These are phyloP conservation scores for Pasiphila rectangulata DNA, from an alignment of 2,888 invertebrate genomes.

Conservation along the genomic window DNA sequence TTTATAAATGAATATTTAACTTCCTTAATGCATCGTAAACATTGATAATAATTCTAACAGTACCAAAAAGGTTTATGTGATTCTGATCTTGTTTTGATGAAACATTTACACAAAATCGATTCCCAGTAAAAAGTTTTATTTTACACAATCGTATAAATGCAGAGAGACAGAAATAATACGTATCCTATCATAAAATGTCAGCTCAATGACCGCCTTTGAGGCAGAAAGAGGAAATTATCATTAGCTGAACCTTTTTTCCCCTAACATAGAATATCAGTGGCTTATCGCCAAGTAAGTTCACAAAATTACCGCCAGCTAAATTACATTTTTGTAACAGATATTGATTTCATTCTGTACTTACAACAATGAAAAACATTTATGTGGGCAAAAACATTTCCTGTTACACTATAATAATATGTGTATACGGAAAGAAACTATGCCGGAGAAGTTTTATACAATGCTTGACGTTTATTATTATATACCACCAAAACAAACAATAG, in stretches of 20 bases:
- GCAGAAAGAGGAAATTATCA: constrained; percentile 25
- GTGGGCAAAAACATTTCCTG: not conserved
- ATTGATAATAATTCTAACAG: no score
- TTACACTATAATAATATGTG: not conserved
- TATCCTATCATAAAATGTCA: constrained; percentile 9
- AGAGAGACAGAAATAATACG: not conserved
- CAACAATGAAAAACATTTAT: constrained; percentile 22
- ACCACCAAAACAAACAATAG: not conserved
- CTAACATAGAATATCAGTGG: constrained; percentile 26
- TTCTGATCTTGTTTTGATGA: no score
- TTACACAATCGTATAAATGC: not conserved
- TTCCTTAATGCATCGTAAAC: no score
- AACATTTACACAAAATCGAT: not conserved
- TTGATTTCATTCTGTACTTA: constrained; percentile 27
- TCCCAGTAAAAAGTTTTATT: not conserved
- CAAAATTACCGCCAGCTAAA: constrained; percentile 27
- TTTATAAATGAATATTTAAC: no score
- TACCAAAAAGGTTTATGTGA: no score
- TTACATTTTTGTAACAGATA: constrained; percentile 29
- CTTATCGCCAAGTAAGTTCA: constrained; percentile 32
- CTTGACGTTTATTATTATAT: no score
- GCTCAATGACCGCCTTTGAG: constrained; percentile 21
- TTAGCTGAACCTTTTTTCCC: constrained; percentile 26
- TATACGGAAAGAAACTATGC: no score
- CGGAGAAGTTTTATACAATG: not conserved